These are phyloP conservation scores for Pelodytes ibericus DNA, from an alignment of 2,797 vertebrate species.

Conservation along the genomic window DNA sequence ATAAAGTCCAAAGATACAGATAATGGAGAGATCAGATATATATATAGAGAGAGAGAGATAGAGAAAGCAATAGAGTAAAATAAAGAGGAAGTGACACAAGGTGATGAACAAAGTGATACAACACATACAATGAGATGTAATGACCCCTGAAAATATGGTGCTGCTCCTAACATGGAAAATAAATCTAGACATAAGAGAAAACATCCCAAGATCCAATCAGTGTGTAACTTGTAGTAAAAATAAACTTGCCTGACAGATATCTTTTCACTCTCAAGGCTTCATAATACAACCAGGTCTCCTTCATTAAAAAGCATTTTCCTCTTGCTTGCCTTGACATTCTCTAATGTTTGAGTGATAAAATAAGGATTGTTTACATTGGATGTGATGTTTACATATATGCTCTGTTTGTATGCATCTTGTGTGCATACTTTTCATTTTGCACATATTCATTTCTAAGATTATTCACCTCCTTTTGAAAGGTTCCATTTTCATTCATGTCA, in stretches of 20 bases:
- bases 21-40: no score
- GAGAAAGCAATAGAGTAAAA: background rate
- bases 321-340: background rate
- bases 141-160: slow-evolving; percentile 29
- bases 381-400: no score
- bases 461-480: slow-evolving; percentile 26
- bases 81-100: background rate
- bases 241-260: slow-evolving; percentile 3
- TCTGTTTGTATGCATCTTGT: background rate
- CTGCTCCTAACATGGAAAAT: slow-evolving; percentile 4
- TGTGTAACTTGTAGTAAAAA: no score
- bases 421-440: background rate
- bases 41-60: background rate
- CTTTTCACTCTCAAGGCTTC: no score
- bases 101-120: background rate
- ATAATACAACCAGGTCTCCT: slow-evolving; percentile 21
- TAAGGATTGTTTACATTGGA: no score
- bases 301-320: background rate
- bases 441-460: slow-evolving; percentile 31
- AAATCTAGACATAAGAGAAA: no score
- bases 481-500: slow-evolving; percentile 31
- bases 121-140: slow-evolving; percentile 21
- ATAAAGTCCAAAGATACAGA: no score
- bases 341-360: no score
- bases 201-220: slow-evolving; percentile 11